Base-by-base conservation (phyloP, 2,888 invertebrate genomes). In the Heterodera filipjevi region DNA sequence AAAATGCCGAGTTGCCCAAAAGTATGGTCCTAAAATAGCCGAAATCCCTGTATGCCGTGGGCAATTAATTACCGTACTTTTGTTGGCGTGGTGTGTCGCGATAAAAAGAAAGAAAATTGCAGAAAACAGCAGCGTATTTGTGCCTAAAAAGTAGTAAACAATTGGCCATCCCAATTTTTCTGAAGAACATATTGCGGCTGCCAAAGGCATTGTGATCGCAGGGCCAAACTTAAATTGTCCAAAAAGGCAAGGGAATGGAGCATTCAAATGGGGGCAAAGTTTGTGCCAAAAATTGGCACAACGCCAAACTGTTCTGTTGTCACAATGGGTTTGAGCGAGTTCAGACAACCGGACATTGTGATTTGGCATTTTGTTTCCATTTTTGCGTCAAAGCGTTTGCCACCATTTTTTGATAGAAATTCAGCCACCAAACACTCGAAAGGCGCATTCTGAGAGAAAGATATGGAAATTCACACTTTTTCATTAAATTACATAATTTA, bases 101-200 rank as follows among this genome's bases (percentile, higher is more conserved):
- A 64, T 76, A 80, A 49, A 80, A 27, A 46, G 35, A 8, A 71
- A 79, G 49, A 80, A 80, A 16, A 79, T 39, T 27, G 44, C 39
- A 59, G 59, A 75, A 19, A 64, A 46, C 16, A 80, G 12, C 3
- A 76, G 3, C 19, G 80, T 74, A 22, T 68, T 32, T 16, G 44
- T 33, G 30, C 80, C 80, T 53, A 79, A 66, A 27, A 80, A 66
- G 66, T 80, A 80, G 74, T 78, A 80, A 49, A 80, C 70, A 27
- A 71, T 64, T 30, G 79, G 76, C 80, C 80, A 80, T 5, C 80
- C 80, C n/a, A 80, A 44, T 19, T 39, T 33, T 59, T 59, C 44
- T n/a, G 80, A 80, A 27, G 70, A 66, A 35, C 80, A 80, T 3
- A 80, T 33, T 19, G 68, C 76, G 12, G 80, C 80, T 19, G 80